Percentiles rank a stretch among this genome's conserved stretches.
phyloP scores from a whole-genome alignment of 2,797 vertebrate genomes.

The Avahi laniger region DNA sequence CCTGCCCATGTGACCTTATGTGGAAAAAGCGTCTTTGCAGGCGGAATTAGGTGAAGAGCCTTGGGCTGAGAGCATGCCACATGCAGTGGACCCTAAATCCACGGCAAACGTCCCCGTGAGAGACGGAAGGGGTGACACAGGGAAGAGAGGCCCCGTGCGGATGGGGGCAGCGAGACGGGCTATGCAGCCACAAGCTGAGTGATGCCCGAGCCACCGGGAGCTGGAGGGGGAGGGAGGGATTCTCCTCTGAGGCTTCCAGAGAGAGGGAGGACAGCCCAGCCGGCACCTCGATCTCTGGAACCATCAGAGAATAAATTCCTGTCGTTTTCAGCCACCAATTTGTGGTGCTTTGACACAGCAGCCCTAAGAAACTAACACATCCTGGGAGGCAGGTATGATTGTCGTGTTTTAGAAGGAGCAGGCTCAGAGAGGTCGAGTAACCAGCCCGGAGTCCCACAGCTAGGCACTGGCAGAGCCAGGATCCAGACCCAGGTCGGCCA shows the following conservation, averaged over 20 bases:
- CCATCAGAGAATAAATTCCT: not conserved
- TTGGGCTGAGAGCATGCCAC: not conserved
- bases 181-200: not conserved
- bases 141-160: not conserved
- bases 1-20: not conserved
- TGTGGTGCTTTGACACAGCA: not conserved
- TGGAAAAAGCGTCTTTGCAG: not conserved
- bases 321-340: not conserved
- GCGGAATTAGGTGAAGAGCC: not conserved
- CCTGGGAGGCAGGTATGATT: not conserved
- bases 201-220: rapidly evolving
- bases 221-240: not conserved
- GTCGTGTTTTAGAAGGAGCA: not conserved
- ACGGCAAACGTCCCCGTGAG: not conserved
- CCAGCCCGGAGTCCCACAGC: not conserved
- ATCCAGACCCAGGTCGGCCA: not conserved
- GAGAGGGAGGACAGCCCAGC: not conserved
- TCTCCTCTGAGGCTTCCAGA: not conserved
- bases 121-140: not conserved
- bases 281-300: not conserved
- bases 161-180: not conserved
- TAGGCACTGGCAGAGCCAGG: not conserved
- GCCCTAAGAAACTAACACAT: not conserved
- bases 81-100: not conserved
- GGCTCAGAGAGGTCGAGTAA: not conserved